These are phyloP conservation scores for Parnassius glacialis DNA, from an alignment of 2,888 invertebrate species.

Conservation along the genomic window DNA sequence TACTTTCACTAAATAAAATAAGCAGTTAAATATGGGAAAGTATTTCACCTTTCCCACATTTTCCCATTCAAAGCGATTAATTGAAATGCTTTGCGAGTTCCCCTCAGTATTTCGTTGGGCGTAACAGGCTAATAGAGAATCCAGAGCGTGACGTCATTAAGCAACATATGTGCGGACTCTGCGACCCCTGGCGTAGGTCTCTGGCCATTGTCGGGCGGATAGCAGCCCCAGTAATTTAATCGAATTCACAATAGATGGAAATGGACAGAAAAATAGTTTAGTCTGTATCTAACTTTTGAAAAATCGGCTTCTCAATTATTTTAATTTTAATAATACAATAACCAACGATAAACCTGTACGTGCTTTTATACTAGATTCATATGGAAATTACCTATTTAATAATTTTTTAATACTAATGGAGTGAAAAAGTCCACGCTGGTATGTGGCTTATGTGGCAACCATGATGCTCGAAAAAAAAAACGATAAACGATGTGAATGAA, in stretches of 20 bases:
- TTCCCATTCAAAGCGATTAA: slow-evolving; percentile 27
- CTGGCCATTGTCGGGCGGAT: slow-evolving; percentile 14
- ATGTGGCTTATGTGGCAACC: too few relatives aligned
- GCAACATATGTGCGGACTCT: slow-evolving; percentile 46
- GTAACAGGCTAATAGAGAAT: slow-evolving; percentile 40
- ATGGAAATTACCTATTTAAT: too few relatives aligned
- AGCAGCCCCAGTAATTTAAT: slow-evolving; percentile 27
- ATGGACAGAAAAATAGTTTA: background rate
- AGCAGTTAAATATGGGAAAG: background rate
- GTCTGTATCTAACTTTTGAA: too few relatives aligned
- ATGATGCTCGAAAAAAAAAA: too few relatives aligned
- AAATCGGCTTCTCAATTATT: too few relatives aligned
- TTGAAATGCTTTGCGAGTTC: slow-evolving; percentile 39
- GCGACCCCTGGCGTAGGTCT: slow-evolving; percentile 24
- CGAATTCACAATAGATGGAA: slow-evolving; percentile 12
- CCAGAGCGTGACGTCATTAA: slow-evolving; percentile 50
- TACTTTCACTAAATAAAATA: too few relatives aligned
- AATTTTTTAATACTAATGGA: too few relatives aligned
- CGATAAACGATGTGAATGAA: too few relatives aligned
- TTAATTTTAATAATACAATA: too few relatives aligned
- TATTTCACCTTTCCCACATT: slow-evolving; percentile 18
- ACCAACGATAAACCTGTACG: too few relatives aligned
- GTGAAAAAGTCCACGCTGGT: too few relatives aligned
- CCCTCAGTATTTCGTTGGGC: slow-evolving; percentile 48
- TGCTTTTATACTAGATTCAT: too few relatives aligned